These are phyloP conservation scores for Heliangelus exortis DNA, from an alignment of 2,797 vertebrate genomes.

Conservation along the genomic window DNA sequence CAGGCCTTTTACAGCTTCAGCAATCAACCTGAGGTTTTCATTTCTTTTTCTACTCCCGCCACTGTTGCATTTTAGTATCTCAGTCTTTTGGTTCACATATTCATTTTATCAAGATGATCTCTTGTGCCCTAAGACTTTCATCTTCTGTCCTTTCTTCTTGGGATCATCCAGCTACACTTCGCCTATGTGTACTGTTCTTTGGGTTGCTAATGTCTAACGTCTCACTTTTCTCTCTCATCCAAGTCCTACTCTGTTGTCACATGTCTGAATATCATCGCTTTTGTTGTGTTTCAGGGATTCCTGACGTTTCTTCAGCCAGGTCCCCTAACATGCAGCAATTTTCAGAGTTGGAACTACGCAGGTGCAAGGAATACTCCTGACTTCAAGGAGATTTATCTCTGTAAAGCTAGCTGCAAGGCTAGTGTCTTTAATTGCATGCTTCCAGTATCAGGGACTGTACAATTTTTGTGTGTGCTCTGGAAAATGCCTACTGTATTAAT, in stretches of 20 bases:
- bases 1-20: not conserved
- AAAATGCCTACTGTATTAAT: not conserved
- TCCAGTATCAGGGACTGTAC: not conserved
- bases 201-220: not conserved
- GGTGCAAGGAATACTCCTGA: accelerated
- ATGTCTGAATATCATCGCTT: not conserved
- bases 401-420: not conserved
- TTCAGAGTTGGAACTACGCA: not conserved
- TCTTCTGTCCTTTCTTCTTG: not conserved
- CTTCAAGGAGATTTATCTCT: not conserved
- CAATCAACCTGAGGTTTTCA: not conserved
- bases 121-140: not conserved
- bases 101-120: not conserved
- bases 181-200: not conserved
- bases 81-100: not conserved
- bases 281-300: not conserved
- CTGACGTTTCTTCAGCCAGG: not conserved
- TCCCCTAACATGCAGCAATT: not conserved
- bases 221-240: not conserved
- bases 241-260: not conserved
- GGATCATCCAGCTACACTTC: not conserved
- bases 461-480: not conserved
- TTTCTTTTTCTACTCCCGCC: not conserved
- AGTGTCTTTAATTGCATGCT: not conserved
- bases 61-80: not conserved